These are phyloP conservation scores for Phania funesta DNA, from an alignment of 2,888 invertebrate genomes.

Conservation along the genomic window DNA sequence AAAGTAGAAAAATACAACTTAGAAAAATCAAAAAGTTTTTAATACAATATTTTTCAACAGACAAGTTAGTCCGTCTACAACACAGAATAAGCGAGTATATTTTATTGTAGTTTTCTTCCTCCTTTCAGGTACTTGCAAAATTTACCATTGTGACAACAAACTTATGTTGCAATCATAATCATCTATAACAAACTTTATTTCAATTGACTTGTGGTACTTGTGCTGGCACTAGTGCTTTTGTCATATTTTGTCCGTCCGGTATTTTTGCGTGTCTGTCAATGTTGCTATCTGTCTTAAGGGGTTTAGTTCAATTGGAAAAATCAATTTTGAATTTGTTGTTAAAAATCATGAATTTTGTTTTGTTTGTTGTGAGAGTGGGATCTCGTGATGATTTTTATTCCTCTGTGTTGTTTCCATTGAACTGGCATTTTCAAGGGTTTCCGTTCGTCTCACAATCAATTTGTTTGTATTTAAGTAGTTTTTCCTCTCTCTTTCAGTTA, in stretches of 20 bases:
- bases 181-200: slow-evolving; percentile 52
- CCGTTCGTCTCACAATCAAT: slow-evolving; percentile 18
- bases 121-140: neutral
- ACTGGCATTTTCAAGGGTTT: slow-evolving; percentile 37
- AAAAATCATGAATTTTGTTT: slow-evolving; percentile 52
- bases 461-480: slow-evolving; percentile 38
- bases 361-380: slow-evolving; percentile 18
- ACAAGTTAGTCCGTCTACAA: neutral
- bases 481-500: slow-evolving; percentile 11
- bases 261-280: slow-evolving; percentile 21
- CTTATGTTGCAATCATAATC: slow-evolving; percentile 62
- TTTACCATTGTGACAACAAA: slow-evolving; percentile 60
- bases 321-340: slow-evolving; percentile 58
- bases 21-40: slow-evolving; percentile 19
- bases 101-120: neutral
- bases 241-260: slow-evolving; percentile 11
- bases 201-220: slow-evolving; percentile 57
- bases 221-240: neutral
- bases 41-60: neutral
- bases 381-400: neutral
- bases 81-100: neutral
- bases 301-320: slow-evolving; percentile 63
- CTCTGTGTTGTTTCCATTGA: slow-evolving; percentile 19
- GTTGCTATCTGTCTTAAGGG: slow-evolving; percentile 55
- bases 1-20: neutral